Evolutionary conservation across 1,140 invertebrate genomes (phyloP), one percentile per base, ranked within the genome.

Genomic region (Zaprionus africanus): DNA sequence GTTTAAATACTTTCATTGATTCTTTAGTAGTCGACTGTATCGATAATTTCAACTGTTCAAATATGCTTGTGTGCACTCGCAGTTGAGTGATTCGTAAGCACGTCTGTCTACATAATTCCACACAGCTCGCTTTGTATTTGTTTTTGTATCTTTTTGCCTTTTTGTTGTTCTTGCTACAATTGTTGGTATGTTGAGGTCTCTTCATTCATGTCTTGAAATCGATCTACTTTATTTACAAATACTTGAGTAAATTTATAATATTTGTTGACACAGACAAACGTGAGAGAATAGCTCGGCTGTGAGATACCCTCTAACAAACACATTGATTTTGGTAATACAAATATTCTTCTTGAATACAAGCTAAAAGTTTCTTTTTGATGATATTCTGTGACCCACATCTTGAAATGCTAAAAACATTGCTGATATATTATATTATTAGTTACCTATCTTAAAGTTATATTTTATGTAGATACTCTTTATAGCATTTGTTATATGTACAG

Each of bases 201-300:
- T 51, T 34, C 59, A 70, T 54, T 70, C 58, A 70, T 62, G 51
- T 51, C 49, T 70, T 53, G 31, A 70, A 70, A 62, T 59, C 38
- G 31, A 70, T 70, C 59, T 62, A 70, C 54, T 70, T 70, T 70
- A 53, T 70, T 70, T 70, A 63, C 68, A 70, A 70, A 60, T 70
- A 70, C 68, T 62, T 56, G 34, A 57, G 68, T 62, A 70, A 70
- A 63, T 70, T 62, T 70, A 57, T 34, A 70, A 57, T 63, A 70
- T 70, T 70, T 70, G 58, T 51, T 70, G 24, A 41, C 41, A 26
- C 19, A 51, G 46, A 19, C 19, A 12, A 4, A 13, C 17, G 5
- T 3, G 1, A 5, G 12, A 0, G 12, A 13, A 24, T 12, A 24
- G 1, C 24, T 2, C 11, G 12, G 6, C 46, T 51, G 5, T 1